Evolutionary conservation across 1,140 invertebrate genomes (phyloP), one percentile per base, ranked within the genome.

Genomic region (Bactericera cockerelli): DNA sequence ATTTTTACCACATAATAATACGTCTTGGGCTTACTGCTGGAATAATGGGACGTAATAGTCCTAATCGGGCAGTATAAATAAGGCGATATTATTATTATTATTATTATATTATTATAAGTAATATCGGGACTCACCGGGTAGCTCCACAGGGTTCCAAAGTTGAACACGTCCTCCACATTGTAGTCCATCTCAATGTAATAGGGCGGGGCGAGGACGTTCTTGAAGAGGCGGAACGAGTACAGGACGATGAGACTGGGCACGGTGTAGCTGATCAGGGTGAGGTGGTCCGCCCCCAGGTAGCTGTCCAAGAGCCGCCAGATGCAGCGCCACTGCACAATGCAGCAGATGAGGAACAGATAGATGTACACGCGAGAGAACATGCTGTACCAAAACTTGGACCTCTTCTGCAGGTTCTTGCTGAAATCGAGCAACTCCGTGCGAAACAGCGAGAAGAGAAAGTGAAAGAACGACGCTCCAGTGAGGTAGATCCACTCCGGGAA

Each of bases 271-370:
- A 26, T 25, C 10, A 63, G 63, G 10, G 62, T 58, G 19, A 58
- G 56, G 65, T 62, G 65, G 26, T 67, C 63, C 22, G 69, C 65
- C n/a, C 66, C 70, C 8, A 75, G 69, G 56, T 68, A 65, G 1
- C 63, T 58, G 63, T 77, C 75, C 31, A 80, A 71, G 21, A 78
- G 62, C 0, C 69, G 70, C 79, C 80, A 84, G 6, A 75, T 73
- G 14, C 80, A 80, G 1, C 77, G 69, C 81, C 81, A 84, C 54
- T 81, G 77, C 67, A 76, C 75, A 38, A 81, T 76, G 63, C 75
- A 77, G 2, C 72, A 63, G 1, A 79, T 60, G 16, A 74, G 71
- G 63, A 80, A 82, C 1, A 78, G 64, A 61, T 79, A 79, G 0
- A 76, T 78, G 67, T 84, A 83, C 14, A 55, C 16, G 10, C 64